phyloP scores from a whole-genome alignment of 1,140 invertebrate species.

The Euura lappo region DNA sequence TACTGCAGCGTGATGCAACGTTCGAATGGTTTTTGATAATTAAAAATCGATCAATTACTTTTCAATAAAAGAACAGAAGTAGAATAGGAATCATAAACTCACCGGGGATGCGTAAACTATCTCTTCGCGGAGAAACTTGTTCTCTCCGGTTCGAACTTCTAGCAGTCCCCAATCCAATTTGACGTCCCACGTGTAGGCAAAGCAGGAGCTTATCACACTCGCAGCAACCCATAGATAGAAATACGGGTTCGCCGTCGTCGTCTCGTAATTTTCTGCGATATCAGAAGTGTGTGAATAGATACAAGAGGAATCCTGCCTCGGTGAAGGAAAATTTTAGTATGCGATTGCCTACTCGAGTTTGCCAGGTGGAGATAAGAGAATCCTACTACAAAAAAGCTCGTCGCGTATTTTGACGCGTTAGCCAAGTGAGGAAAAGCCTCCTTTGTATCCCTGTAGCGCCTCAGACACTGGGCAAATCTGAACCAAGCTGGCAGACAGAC shows the following conservation, averaged over 20 bases:
- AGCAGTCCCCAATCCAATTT: constrained; percentile 99
- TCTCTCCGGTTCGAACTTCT: constrained; percentile 84
- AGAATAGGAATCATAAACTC: constrained; percentile 25
- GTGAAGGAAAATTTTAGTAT: not conserved
- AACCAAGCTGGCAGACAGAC: constrained; percentile 85
- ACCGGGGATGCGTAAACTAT: constrained; percentile 76
- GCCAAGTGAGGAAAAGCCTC: constrained; percentile 75
- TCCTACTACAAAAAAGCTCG: constrained; percentile 78
- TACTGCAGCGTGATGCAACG: constrained; percentile 36
- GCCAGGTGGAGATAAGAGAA: constrained; percentile 68
- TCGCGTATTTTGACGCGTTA: constrained; percentile 86
- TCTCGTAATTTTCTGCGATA: constrained; percentile 65
- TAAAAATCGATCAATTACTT: constrained; percentile 1
- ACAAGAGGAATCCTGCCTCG: too few species aligned
- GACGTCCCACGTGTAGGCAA: constrained; percentile 94
- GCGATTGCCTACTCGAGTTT: constrained; percentile 57
- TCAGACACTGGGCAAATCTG: constrained; percentile 84
- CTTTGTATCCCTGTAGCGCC: constrained; percentile 72
- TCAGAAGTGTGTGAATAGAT: constrained; percentile 12
- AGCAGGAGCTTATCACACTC: constrained; percentile 79
- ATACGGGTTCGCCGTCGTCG: constrained; percentile 76
- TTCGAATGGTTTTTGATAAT: constrained; percentile 14
- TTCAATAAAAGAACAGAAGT: not conserved
- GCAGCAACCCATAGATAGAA: constrained; percentile 82
- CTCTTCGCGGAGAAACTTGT: constrained; percentile 78